A percentile compares a stretch with the other conserved stretches of the same genome.
Conservation (phyloP, 1,140 invertebrate species). For the Sogatella furcifera region DNA sequence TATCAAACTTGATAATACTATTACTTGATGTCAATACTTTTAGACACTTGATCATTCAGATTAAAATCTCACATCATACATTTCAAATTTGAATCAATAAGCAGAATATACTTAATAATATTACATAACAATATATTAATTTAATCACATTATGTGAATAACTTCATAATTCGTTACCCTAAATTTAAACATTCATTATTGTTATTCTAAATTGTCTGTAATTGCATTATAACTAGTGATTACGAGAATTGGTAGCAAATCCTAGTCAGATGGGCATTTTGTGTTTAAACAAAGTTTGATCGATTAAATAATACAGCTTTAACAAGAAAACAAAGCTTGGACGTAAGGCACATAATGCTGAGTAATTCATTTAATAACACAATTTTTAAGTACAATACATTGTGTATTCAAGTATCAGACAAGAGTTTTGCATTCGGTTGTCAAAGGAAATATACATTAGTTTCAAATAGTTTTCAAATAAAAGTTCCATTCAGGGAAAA, state of each 20-base stretch:
- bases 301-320: slow-evolving; percentile 18
- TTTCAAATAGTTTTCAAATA: not conserved
- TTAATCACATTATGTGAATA: not conserved
- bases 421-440: not conserved
- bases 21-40: not conserved
- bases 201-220: not conserved
- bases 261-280: not conserved
- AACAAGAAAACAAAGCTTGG: slow-evolving; percentile 23
- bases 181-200: not conserved
- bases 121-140: not conserved
- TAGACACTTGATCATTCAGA: not conserved
- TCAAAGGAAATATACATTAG: not conserved
- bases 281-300: not conserved
- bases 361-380: slow-evolving; percentile 24
- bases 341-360: slow-evolving; percentile 27
- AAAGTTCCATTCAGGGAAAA: not conserved
- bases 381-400: slow-evolving; percentile 21
- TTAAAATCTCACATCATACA: not conserved
- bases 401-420: not conserved
- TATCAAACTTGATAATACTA: not conserved
- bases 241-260: not conserved
- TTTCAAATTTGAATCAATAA: not conserved
- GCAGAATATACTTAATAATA: not conserved
- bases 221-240: slow-evolving; percentile 2
- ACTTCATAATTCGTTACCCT: not conserved